These are phyloP conservation scores for Spinibarbus caldwelli DNA, from an alignment of 2,797 vertebrate species.

Conservation along the genomic window DNA sequence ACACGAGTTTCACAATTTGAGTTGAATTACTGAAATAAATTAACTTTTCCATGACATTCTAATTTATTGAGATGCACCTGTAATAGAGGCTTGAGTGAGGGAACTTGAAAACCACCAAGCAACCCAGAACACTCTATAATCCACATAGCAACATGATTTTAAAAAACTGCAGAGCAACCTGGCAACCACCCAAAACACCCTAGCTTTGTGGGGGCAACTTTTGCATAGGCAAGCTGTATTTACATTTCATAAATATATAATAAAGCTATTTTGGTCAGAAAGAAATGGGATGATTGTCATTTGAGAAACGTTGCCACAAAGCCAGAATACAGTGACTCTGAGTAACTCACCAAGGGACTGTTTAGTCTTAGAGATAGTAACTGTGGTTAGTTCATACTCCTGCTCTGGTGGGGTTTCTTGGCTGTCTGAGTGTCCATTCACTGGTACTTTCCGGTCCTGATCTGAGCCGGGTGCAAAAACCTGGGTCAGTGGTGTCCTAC, in stretches of 20 bases:
- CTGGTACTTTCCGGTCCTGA: constrained; percentile 50
- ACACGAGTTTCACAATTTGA: too few relatives aligned
- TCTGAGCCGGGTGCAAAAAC: constrained; percentile 62
- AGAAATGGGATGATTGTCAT: background rate
- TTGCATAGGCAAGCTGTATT: background rate
- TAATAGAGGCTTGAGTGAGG: background rate
- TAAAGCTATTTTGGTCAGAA: background rate
- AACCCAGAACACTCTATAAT: background rate
- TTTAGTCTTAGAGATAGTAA: constrained; percentile 90
- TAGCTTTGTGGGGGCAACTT: background rate
- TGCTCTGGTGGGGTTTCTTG: constrained; percentile 57
- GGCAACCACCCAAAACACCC: background rate
- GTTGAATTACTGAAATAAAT: too few relatives aligned
- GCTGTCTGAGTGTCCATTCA: constrained; percentile 68
- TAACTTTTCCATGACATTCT: too few relatives aligned
- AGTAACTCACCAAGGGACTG: constrained; percentile 87
- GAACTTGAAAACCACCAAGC: background rate
- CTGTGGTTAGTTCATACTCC: constrained; percentile 79
- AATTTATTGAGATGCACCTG: too few relatives aligned
- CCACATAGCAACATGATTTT: background rate
- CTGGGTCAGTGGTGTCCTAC: constrained; percentile 65
- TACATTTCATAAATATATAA: background rate
- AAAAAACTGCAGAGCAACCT: background rate
- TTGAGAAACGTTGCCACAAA: background rate
- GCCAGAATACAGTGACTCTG: background rate